Evolutionary conservation across 2,888 invertebrate genomes (phyloP).

Genomic region (Agonum fuliginosum): DNA sequence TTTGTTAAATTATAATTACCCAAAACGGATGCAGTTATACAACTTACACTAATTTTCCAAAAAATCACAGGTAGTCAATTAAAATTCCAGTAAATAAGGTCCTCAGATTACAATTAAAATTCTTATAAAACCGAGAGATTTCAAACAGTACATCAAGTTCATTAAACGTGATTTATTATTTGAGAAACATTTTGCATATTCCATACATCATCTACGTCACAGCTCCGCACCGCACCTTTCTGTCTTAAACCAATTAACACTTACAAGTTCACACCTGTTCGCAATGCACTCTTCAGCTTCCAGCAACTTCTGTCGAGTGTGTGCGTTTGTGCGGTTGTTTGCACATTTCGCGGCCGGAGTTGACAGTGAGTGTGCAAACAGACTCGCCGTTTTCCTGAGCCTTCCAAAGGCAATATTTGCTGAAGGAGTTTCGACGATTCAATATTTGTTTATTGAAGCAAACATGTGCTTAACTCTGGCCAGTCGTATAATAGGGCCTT

Average conservation of each 20-base stretch:
- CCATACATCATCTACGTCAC: constrained; percentile 45
- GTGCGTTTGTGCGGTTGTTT: constrained; percentile 17
- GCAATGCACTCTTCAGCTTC: constrained; percentile 46
- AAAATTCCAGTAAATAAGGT: constrained; percentile 4
- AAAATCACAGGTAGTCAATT: neutral
- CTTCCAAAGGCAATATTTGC: constrained; percentile 21
- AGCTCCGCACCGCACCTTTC: constrained; percentile 28
- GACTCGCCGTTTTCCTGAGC: constrained; percentile 6
- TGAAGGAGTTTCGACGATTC: constrained; percentile 21
- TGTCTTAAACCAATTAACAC: constrained; percentile 52
- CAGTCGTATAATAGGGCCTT: constrained; percentile 11
- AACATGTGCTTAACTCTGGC: constrained; percentile 16
- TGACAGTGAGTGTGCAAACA: constrained; percentile 36
- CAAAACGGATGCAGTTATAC: no score
- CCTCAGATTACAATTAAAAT: constrained; percentile 28
- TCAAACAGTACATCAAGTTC: constrained; percentile 16
- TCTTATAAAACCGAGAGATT: constrained; percentile 16
- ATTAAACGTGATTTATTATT: constrained; percentile 50
- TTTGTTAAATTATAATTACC: no score
- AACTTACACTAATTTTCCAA: no score
- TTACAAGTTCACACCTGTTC: constrained; percentile 56
- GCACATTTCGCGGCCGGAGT: constrained; percentile 32
- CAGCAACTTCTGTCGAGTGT: constrained; percentile 28
- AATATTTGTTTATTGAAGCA: constrained; percentile 17
- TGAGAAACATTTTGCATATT: constrained; percentile 45